These are phyloP conservation scores for Zaprionus capensis DNA, from an alignment of 1,140 invertebrate species.

Conservation along the genomic window DNA sequence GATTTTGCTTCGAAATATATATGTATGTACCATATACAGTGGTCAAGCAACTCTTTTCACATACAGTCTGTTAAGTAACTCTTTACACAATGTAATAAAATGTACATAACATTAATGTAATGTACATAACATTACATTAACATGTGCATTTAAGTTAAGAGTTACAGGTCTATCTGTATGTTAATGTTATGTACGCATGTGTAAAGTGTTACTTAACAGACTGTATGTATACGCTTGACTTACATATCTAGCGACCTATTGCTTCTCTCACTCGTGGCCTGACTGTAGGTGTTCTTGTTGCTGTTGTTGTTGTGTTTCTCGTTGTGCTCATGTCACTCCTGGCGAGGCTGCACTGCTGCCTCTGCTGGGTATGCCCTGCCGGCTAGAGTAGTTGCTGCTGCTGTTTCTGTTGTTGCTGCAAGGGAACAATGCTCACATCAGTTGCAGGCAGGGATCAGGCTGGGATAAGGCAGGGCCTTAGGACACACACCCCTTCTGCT, in stretches of 20 bases:
- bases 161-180: too few species aligned
- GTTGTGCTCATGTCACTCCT: conserved; percentile 23
- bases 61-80: too few species aligned
- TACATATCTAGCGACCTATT: conserved; percentile 23
- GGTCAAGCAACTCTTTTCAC: too few species aligned
- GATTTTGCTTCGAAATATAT: conserved; percentile 64
- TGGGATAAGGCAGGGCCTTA: conserved; percentile 40
- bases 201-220: too few species aligned
- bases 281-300: conserved; percentile 43
- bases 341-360: conserved; percentile 24
- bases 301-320: conserved; percentile 12
- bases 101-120: too few species aligned
- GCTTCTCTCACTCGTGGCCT: conserved; percentile 49
- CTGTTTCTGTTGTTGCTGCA: conserved; percentile 48
- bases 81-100: too few species aligned
- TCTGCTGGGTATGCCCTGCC: conserved; percentile 14
- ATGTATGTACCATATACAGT: neutral
- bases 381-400: conserved; percentile 20
- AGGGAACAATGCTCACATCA: conserved; percentile 72
- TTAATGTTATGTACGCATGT: too few species aligned
- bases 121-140: too few species aligned
- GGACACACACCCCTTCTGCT: conserved; percentile 77
- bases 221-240: neutral
- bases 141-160: too few species aligned
- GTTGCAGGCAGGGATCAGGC: conserved; percentile 22